These are phyloP conservation scores for Cryptoprocta ferox DNA, from an alignment of 2,797 vertebrate species.

Conservation along the genomic window DNA sequence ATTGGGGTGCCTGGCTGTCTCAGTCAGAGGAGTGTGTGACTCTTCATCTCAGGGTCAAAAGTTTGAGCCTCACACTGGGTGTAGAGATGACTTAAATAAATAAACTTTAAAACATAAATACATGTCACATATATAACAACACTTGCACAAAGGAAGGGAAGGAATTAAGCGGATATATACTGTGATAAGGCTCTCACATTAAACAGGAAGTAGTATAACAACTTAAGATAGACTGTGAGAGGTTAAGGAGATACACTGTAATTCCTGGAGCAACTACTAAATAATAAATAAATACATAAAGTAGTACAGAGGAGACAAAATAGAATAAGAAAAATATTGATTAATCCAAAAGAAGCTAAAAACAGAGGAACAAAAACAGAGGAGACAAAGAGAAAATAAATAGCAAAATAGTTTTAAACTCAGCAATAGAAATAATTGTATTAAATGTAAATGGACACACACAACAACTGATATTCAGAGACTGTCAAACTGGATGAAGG, in stretches of 20 bases:
- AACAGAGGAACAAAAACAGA: neutral
- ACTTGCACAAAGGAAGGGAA: neutral
- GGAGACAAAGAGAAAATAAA: neutral
- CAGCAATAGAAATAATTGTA: neutral
- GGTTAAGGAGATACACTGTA: neutral
- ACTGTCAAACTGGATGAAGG: neutral
- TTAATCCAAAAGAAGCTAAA: neutral
- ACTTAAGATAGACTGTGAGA: neutral
- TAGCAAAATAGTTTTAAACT: neutral
- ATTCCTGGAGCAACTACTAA: neutral
- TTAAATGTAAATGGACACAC: neutral
- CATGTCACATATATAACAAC: neutral
- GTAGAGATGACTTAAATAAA: neutral
- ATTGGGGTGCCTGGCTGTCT: neutral
- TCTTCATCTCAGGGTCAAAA: neutral
- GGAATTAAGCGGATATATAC: neutral
- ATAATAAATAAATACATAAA: neutral
- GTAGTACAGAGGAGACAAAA: neutral
- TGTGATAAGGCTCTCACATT: neutral
- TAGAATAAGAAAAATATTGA: neutral
- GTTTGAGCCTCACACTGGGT: neutral
- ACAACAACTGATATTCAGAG: neutral
- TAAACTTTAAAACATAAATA: neutral
- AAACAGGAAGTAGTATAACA: neutral
- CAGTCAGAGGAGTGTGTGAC: neutral